phyloP scores from a whole-genome alignment of 1,140 invertebrate genomes.

The Hormaphis cornu region DNA sequence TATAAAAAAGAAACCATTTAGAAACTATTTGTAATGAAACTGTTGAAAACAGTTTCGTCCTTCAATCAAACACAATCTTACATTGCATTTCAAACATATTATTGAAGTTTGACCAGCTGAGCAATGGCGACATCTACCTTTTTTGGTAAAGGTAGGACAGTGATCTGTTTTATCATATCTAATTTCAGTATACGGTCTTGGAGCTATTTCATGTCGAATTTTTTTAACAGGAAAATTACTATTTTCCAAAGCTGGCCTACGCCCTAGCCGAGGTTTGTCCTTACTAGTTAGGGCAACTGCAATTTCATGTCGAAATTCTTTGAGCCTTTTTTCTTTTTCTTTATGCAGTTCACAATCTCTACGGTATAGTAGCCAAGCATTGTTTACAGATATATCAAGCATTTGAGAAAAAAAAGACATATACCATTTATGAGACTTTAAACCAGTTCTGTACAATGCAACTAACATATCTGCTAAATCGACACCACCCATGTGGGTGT shows the following conservation, averaged over 20 bases:
- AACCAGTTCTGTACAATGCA: slow-evolving; percentile 33
- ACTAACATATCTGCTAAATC: slow-evolving; percentile 37
- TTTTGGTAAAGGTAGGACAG: neutral
- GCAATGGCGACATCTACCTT: slow-evolving; percentile 4
- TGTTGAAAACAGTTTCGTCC: slow-evolving; percentile 9
- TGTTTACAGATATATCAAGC: slow-evolving; percentile 35
- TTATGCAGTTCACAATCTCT: neutral
- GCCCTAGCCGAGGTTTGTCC: neutral
- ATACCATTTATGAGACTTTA: slow-evolving; percentile 38
- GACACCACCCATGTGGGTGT: slow-evolving; percentile 39
- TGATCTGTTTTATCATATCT: slow-evolving; percentile 15
- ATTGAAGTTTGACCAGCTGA: neutral
- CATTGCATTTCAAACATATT: slow-evolving; percentile 13
- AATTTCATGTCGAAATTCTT: slow-evolving; percentile 12
- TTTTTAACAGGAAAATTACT: neutral
- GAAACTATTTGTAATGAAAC: slow-evolving; percentile 9
- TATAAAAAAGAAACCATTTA: too few relatives aligned
- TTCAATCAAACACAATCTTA: slow-evolving; percentile 2
- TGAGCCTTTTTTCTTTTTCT: slow-evolving; percentile 22
- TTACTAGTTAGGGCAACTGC: neutral
- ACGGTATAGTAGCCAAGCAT: slow-evolving; percentile 36
- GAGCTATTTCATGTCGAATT: neutral
- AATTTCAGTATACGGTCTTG: neutral
- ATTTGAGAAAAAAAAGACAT: slow-evolving; percentile 35
- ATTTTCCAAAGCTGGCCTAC: neutral